Base-by-base conservation (phyloP, 2,113 vertebrate genomes). In the Rhinogobius similis region DNA sequence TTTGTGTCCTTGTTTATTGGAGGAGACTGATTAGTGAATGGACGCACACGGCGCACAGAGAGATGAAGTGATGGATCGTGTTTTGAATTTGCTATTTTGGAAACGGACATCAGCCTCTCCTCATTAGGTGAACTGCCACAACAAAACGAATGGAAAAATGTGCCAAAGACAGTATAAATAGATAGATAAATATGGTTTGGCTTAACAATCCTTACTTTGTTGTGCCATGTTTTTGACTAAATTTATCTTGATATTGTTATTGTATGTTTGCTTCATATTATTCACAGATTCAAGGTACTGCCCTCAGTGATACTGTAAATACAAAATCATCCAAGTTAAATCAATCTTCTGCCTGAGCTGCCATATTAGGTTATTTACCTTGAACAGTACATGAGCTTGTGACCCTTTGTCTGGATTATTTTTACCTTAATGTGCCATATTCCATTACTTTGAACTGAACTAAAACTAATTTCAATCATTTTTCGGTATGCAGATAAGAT, bases 81-180 rank as follows among this genome's bases (percentile, higher is more conserved):
- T 52, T 16, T 59, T 75, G 38, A 75, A 68, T 65, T 48, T 26
- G 65, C 53, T 79, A 66, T 74, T 78, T 74, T 64, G 10, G 32
- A 67, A 50, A 46, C 3, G 5, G 52, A 72, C 55, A 56, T 66
- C 52, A 61, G 61, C 8, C 16, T 72, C 64, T 66, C 65, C 76
- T 84, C 70, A 76, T 89, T 79, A 88, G 55, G 27, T 64, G 44
- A 83, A 48, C 11, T 13, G 21, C 11, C 21, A 24, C 50, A 24
- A 53, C n/a, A 53, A 53, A 53, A 13, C 9, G 10, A 53, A 24
- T 13, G 10, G 13, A 53, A 50, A 36, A 36, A 36, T 36, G 32
- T 36, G 32, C 32, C 5, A 7, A 7, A 36, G 32, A 36, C 32
- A 36, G 32, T 36, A 36, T 5, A 36, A 36, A 36, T 36, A 36